Evolutionary conservation across 1,140 invertebrate genomes (phyloP).

Genomic region (Acromyrmex heyeri): DNA sequence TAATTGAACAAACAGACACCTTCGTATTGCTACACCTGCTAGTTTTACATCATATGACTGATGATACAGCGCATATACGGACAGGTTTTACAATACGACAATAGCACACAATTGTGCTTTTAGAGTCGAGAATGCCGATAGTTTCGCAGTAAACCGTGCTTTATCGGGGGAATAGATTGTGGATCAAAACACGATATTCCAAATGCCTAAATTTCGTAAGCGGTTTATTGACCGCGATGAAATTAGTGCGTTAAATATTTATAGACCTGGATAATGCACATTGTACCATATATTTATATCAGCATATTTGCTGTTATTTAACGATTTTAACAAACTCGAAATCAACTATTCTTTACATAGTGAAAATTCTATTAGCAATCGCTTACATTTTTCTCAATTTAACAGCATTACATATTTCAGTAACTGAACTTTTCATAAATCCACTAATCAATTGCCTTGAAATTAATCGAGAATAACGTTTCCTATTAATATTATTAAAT

Average conservation of each 20-base stretch:
- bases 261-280: background rate
- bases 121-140: conserved; percentile 16
- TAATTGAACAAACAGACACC: conserved; percentile 49
- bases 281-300: background rate
- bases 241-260: conserved; percentile 2
- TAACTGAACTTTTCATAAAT: background rate
- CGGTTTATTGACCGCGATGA: background rate
- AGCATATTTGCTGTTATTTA: background rate
- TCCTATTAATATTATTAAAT: background rate
- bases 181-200: conserved; percentile 18
- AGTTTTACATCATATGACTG: conserved; percentile 49
- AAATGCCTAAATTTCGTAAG: conserved; percentile 4
- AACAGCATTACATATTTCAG: background rate
- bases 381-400: background rate
- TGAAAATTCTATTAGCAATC: background rate
- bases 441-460: background rate
- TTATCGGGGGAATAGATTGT: conserved; percentile 18
- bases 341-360: background rate
- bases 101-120: conserved; percentile 5
- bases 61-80: conserved; percentile 29
- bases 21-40: conserved; percentile 22
- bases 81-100: conserved; percentile 8
- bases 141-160: conserved; percentile 2
- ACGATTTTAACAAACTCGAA: background rate
- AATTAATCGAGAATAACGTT: background rate